phyloP scores from a whole-genome alignment of 2,888 invertebrate genomes.

The Hypena proboscidalis region DNA sequence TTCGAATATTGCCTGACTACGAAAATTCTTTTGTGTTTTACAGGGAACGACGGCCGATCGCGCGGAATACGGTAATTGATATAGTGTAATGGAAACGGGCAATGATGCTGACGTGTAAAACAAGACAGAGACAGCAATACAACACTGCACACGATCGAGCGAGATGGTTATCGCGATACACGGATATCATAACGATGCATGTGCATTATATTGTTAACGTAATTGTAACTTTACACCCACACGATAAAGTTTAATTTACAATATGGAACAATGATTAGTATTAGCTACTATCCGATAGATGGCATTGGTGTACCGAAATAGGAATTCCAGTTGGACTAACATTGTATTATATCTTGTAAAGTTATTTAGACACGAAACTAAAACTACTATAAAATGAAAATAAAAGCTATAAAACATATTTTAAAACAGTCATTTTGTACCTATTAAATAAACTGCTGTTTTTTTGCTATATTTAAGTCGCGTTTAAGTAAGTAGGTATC shows the following conservation, averaged over 20 bases:
- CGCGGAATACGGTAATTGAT: constrained; percentile 69
- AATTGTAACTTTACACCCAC: constrained; percentile 68
- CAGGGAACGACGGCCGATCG: constrained; percentile 36
- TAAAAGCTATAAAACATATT: neutral
- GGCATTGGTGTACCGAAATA: constrained; percentile 63
- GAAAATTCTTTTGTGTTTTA: constrained; percentile 52
- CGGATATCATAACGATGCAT: constrained; percentile 66
- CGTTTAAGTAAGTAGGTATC: too few relatives aligned
- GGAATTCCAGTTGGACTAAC: constrained; percentile 15
- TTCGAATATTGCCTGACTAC: constrained; percentile 54
- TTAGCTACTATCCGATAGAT: constrained; percentile 57
- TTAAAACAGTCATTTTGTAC: too few relatives aligned
- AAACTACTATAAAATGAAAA: neutral
- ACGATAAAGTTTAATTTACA: constrained; percentile 60
- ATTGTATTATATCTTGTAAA: constrained; percentile 2
- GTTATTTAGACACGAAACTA: constrained; percentile 9
- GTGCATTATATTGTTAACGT: constrained; percentile 65
- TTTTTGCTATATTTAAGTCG: too few relatives aligned
- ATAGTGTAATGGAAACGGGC: constrained; percentile 83
- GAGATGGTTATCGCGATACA: constrained; percentile 66
- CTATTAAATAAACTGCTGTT: too few relatives aligned
- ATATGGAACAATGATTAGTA: constrained; percentile 24
- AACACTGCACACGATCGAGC: constrained; percentile 60
- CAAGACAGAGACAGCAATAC: constrained; percentile 69
- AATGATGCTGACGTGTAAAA: constrained; percentile 77